Evolutionary conservation across 2,888 invertebrate genomes (phyloP), one percentile per base, ranked within the genome.

Genomic region (Ormia ochracea): DNA sequence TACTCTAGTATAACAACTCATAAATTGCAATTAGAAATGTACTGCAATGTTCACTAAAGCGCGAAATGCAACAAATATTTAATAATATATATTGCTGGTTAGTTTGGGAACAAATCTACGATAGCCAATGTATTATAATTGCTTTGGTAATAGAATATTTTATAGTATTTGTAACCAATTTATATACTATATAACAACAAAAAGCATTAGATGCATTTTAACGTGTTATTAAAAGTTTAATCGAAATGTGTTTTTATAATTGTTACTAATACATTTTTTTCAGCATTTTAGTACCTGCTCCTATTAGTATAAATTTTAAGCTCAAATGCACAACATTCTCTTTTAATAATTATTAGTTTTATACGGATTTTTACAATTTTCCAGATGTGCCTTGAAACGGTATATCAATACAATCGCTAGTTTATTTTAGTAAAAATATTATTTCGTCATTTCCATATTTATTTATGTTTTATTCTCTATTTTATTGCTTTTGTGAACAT

Each of bases 151-250:
- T 26, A 36, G 17, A 38, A 21, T n/a, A n/a, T 43, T 43, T 28
- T 68, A 10, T 43, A 28, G 48, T 66, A 72, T 72, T 72, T 63
- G 73, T 63, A 73, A 56, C 38, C 50, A 74, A 50, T 66, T 48
- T 58, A 66, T 66, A 26, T 48, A 10, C 19, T 65, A 26, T 36
- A 33, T 10, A 58, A 45, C 36, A 58, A 19, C 33, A 59, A 38
- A 48, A 9, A 63, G 65, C 58, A 78, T 59, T 65, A 68, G 19
- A 68, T 66, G 72, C 26, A 78, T 78, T 80, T 82, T 65, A 81
- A 80, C 81, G 73, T 82, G 78, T 82, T 81, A 81, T 82, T 81
- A 82, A 81, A 26, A 83, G 81, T 81, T 83, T 82, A 83, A 83
- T 83, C 78, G 81, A 79, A 79, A 69, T 76, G 81, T 75, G 78